Evolutionary conservation across 2,797 vertebrate species (phyloP).

Genomic region (Chrysocyon brachyurus): DNA sequence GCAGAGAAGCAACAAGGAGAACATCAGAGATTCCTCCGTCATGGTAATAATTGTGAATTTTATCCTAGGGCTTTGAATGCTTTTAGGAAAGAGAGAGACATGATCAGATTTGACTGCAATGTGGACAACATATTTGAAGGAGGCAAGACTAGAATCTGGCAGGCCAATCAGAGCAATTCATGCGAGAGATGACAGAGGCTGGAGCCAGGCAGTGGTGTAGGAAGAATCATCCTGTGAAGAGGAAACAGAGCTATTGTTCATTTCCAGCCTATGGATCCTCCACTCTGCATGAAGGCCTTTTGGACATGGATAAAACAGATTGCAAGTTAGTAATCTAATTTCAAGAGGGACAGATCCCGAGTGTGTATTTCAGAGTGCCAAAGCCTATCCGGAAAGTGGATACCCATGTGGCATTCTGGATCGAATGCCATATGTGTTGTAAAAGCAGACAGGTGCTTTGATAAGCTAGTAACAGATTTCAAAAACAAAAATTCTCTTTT

Average conservation of each 20-base stretch:
- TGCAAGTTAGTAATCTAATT: slow-evolving; percentile 34
- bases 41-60: slow-evolving; percentile 2
- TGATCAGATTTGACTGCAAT: background rate
- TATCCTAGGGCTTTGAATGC: background rate
- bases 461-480: slow-evolving; percentile 74
- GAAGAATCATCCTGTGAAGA: background rate
- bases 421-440: slow-evolving; percentile 16
- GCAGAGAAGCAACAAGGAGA: background rate
- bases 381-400: slow-evolving; percentile 29
- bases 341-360: background rate
- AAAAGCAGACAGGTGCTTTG: slow-evolving; percentile 69
- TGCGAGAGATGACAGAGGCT: background rate
- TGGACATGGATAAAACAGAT: background rate
- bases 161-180: background rate
- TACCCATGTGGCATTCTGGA: slow-evolving; percentile 44
- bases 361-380: slow-evolving; percentile 14
- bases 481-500: slow-evolving; percentile 71
- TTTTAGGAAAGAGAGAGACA: background rate
- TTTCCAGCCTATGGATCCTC: background rate
- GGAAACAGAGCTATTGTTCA: background rate
- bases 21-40: background rate
- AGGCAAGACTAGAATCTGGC: background rate
- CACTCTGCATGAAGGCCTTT: background rate
- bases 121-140: background rate
- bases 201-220: background rate